Evolutionary conservation across 2,797 vertebrate species (phyloP).

Genomic region (Helostoma temminkii): DNA sequence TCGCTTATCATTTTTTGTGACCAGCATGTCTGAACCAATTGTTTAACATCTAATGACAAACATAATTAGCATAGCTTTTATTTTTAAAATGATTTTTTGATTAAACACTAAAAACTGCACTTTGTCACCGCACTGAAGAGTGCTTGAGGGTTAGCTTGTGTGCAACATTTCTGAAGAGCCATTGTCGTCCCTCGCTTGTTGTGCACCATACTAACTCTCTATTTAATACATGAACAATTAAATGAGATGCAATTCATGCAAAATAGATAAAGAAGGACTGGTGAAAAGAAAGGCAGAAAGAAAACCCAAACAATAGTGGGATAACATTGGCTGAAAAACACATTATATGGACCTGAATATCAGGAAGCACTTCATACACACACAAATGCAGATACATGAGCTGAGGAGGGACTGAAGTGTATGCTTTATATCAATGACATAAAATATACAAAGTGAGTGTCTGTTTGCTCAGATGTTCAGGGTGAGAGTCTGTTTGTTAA

Average conservation of each 20-base stretch:
- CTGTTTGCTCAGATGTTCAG: slow-evolving; percentile 27
- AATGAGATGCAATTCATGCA: slow-evolving; percentile 76
- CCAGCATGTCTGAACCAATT: slow-evolving; percentile 31
- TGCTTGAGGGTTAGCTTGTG: slow-evolving; percentile 68
- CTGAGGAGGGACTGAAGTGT: slow-evolving; percentile 34
- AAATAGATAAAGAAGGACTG: slow-evolving; percentile 73
- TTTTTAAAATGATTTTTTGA: slow-evolving; percentile 70
- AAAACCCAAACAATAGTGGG: slow-evolving; percentile 57
- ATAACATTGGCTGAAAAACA: slow-evolving; percentile 56
- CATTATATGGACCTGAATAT: slow-evolving; percentile 62
- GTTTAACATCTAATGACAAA: slow-evolving; percentile 57
- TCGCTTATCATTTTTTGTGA: neutral
- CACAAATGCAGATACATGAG: slow-evolving; percentile 11
- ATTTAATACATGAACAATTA: slow-evolving; percentile 65
- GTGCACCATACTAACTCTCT: slow-evolving; percentile 45
- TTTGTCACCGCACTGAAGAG: slow-evolving; percentile 58
- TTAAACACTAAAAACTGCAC: slow-evolving; percentile 66
- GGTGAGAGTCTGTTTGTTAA: slow-evolving; percentile 54
- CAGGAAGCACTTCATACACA: slow-evolving; percentile 50
- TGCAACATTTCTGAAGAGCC: slow-evolving; percentile 62
- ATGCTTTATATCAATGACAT: slow-evolving; percentile 40
- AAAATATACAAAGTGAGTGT: slow-evolving; percentile 55
- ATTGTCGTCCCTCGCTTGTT: slow-evolving; percentile 62
- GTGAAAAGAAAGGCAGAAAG: slow-evolving; percentile 73
- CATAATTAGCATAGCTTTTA: slow-evolving; percentile 66